These are phyloP conservation scores for Limenitis arthemis DNA, from an alignment of 2,888 invertebrate genomes.

Conservation along the genomic window DNA sequence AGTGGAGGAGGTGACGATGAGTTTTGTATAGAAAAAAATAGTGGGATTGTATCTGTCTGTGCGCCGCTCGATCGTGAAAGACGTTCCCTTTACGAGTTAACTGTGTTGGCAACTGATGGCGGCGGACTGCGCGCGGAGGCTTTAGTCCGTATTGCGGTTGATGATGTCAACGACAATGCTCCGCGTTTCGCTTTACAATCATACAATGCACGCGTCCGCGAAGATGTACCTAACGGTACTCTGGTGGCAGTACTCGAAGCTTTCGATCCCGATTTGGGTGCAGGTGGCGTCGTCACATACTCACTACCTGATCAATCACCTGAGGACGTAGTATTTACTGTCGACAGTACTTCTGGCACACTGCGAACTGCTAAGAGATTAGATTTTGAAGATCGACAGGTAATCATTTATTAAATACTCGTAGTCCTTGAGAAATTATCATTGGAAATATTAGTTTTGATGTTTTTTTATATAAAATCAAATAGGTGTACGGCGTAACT, in stretches of 20 bases:
- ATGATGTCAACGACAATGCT: conserved; percentile 93
- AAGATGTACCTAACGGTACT: conserved; percentile 91
- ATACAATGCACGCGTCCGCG: conserved; percentile 87
- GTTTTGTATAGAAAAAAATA: conserved; percentile 83
- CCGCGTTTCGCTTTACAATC: conserved; percentile 84
- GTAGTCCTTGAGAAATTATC: not conserved
- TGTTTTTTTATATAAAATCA: not conserved
- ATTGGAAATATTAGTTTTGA: not conserved
- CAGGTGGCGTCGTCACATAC: conserved; percentile 86
- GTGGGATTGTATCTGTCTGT: conserved; percentile 84
- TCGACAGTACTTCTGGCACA: conserved; percentile 90
- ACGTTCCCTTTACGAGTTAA: conserved; percentile 84
- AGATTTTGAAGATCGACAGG: conserved; percentile 91
- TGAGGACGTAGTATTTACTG: conserved; percentile 81
- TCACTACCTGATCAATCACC: conserved; percentile 78
- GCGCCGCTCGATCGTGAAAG: conserved; percentile 88
- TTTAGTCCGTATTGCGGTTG: conserved; percentile 83
- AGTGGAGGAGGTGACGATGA: conserved; percentile 84
- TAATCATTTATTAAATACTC: conserved; percentile 17
- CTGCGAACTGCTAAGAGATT: conserved; percentile 83
- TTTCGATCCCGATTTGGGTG: conserved; percentile 88
- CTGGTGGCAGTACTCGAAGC: conserved; percentile 87
- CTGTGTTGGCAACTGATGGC: conserved; percentile 85
- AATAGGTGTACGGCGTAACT: conserved; percentile 84
- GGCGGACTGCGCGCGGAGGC: conserved; percentile 86